Conservation (phyloP, 64 coral and sea anemone genomes). For the Anthopleura sola region DNA sequence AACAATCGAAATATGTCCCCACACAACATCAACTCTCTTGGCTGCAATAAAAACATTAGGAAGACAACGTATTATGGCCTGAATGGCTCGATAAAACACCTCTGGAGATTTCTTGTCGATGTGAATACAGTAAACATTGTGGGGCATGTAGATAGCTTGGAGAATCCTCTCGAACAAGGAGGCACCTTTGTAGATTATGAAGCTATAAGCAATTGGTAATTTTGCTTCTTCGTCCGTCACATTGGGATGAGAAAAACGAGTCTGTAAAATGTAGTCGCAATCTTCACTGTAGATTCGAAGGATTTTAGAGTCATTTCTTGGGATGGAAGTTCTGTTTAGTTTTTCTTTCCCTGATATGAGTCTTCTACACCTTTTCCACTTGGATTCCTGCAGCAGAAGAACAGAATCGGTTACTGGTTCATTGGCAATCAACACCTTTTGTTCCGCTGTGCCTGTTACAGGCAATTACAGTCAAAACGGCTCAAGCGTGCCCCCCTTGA, state of each 20-base stretch:
- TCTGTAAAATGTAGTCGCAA: neutral
- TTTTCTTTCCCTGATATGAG: neutral
- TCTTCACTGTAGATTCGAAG: neutral
- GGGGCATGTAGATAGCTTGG: constrained; percentile 20
- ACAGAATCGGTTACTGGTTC: too few relatives aligned
- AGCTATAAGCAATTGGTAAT: constrained; percentile 5
- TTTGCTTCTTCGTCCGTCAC: neutral
- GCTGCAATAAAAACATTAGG: constrained; percentile 13
- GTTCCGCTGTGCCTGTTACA: too few relatives aligned
- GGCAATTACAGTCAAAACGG: too few relatives aligned
- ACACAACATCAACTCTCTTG: neutral
- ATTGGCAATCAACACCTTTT: too few relatives aligned
- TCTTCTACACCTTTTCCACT: neutral
- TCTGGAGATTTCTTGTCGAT: constrained; percentile 7
- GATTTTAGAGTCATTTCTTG: neutral
- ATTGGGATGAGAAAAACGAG: neutral
- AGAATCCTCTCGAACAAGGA: neutral
- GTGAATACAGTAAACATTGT: constrained; percentile 27
- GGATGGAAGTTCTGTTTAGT: neutral
- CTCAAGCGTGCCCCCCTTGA: too few relatives aligned
- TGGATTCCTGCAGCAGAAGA: neutral
- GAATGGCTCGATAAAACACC: neutral
- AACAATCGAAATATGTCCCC: constrained; percentile 5
- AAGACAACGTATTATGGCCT: neutral
- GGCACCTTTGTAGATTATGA: constrained; percentile 1